Base-by-base conservation (phyloP, 2,113 vertebrate genomes). In the Trematocara variabile region DNA sequence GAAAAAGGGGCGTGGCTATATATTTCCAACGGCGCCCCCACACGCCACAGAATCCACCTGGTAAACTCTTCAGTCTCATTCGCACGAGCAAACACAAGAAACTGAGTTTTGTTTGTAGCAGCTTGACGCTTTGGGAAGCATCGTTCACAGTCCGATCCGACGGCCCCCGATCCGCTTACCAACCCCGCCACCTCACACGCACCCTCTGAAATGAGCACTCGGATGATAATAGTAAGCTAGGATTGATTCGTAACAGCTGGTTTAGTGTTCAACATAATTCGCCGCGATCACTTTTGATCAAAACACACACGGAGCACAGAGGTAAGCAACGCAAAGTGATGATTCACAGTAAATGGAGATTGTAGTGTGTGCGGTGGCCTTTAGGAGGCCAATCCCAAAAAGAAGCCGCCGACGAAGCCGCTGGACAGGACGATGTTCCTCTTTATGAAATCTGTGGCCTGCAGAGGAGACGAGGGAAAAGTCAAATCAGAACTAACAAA, bases 361-460 rank as follows among this genome's bases (percentile, higher is more conserved):
- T 16, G 33, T 34, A 20, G 39, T 12, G 11, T 4, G 33, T 2
- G 60, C 12, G 2, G 63, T 25, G 1, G 30, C 56, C 85, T 90
- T 63, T 97, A 99, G 0, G 98, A 99, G 1, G 98, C 99, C 93
- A 99, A 93, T 63, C 99, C 99, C 86, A 99, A 91, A 89, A 99
- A 97, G 96, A 99, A 99, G 75, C 99, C 99, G 79, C 99, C 99
- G 54, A 99, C 96, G 84, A 99, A 99, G 11, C 99, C 99, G 58
- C 98, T 97, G 92, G 99, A 98, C 87, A 99, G 92, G 87, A 99
- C 97, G 5, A 99, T 98, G 95, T 99, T 99, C 95, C 98, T 97
- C 91, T 99, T 99, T 89, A 99, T 95, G 92, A 99, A 99, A 90
- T 99, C 98, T 94, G 98, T 97, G 58, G 98, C 98, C 99, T 99